Base-by-base conservation (phyloP, 2,797 vertebrate species). In the Peromyscus nudipes region DNA sequence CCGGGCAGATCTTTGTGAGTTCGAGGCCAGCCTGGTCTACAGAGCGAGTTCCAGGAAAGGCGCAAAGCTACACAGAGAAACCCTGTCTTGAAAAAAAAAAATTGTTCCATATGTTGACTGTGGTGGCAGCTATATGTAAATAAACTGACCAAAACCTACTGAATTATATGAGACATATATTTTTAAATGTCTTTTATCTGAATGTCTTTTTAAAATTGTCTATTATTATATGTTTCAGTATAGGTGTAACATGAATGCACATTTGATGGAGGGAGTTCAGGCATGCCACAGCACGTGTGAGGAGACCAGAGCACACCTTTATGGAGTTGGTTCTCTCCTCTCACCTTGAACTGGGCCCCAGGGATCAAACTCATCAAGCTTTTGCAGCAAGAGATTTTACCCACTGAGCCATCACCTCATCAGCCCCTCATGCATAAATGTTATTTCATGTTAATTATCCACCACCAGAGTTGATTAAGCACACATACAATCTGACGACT, bases 71-170 rank as follows among this genome's bases (percentile, higher is more conserved):
- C 46, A 49, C 46, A 49, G 46, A 49, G 46, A 49, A 49, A 49
- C 1, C 10, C 46, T 49, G 46, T 11, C 46, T 49, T 2, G 10
- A 49, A 49, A 49, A 49, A 49, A 49, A 49, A 49, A 49, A 49
- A 49, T 1, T 49, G 49, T 83, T 92, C 69, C 76, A 4, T 71
- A 92, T 93, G 37, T 76, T 96, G 57, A 96, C 27, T 83, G 62
- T 88, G 65, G 52, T 75, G 69, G 52, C 34, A 96, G 69, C 91
- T 90, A 89, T 84, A 89, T 76, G n/a, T 80, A 94, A 92, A 88
- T 82, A 92, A 84, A 89, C 34, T 23, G 52, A 75, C 67, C 80
- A 96, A 93, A 91, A 86, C 6, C 83, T 69, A 81, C 0, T 87
- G 12, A 96, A 94, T 37, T 81, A 57, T 76, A 83, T 57, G 43